Evolutionary conservation across 2,797 vertebrate species (phyloP).

Genomic region (Yasuhikotakia modesta): DNA sequence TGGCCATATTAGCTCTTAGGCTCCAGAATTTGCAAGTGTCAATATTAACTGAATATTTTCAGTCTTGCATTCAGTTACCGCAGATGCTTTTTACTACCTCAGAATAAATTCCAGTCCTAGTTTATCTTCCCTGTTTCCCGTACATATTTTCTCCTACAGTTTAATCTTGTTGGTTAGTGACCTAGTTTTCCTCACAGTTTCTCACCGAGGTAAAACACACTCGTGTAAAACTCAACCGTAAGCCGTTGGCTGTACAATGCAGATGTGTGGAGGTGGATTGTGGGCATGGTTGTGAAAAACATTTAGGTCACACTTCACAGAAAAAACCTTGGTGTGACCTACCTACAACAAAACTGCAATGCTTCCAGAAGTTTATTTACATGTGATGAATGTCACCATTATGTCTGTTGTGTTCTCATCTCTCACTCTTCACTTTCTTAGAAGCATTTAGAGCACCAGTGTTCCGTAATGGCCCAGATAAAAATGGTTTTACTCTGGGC

Average conservation of each 20-base stretch:
- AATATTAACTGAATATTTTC: too few relatives aligned
- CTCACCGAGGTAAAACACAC: not conserved
- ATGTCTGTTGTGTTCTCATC: constrained; percentile 1
- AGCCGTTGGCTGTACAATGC: not conserved
- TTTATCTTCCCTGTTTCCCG: not conserved
- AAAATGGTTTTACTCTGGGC: constrained; percentile 93
- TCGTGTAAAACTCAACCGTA: not conserved
- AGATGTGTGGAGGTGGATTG: not conserved
- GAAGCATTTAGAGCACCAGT: constrained; percentile 92
- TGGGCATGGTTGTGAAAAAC: not conserved
- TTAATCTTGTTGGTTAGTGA: not conserved
- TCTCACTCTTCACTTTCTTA: constrained; percentile 58
- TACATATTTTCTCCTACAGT: too few relatives aligned
- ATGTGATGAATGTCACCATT: not conserved
- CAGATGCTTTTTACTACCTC: not conserved
- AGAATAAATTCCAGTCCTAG: not conserved
- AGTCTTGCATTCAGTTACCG: not conserved
- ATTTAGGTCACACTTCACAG: constrained; percentile 14
- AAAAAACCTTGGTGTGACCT: not conserved
- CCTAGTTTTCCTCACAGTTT: not conserved
- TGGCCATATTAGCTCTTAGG: not conserved
- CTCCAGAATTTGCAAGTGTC: too few relatives aligned
- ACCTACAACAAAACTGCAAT: not conserved
- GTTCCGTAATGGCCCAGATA: constrained; percentile 89
- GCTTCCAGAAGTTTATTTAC: not conserved